A percentile compares a stretch with the other conserved stretches of the same genome.
Conservation (phyloP, 2,888 invertebrate species). For the Dascillus cervinus region DNA sequence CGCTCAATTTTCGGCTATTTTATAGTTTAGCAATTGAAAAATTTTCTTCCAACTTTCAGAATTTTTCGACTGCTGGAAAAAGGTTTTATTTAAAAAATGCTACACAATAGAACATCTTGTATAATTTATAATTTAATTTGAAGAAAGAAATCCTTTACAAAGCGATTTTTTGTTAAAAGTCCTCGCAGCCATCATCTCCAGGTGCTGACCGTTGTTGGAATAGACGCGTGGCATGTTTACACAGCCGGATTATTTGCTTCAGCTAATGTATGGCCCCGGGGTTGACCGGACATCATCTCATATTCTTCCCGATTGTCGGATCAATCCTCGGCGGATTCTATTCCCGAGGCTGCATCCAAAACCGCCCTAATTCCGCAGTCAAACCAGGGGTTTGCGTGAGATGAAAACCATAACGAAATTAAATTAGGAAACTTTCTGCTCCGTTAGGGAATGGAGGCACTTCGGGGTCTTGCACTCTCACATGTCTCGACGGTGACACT, state of each 20-base stretch:
- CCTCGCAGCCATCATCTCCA: not conserved
- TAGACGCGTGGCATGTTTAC: not conserved
- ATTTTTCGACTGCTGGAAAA: too few relatives aligned
- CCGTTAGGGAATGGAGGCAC: constrained; percentile 23
- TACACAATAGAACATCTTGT: too few relatives aligned
- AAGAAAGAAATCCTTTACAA: too few relatives aligned
- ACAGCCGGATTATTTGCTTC: constrained; percentile 12
- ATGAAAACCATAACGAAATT: constrained; percentile 31
- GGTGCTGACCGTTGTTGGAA: not conserved
- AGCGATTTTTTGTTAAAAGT: not conserved
- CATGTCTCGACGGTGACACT: constrained; percentile 10
- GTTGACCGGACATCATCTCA: constrained; percentile 16
- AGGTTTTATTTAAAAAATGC: too few relatives aligned
- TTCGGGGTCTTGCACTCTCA: constrained; percentile 12
- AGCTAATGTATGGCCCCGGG: constrained; percentile 11
- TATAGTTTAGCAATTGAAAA: too few relatives aligned
- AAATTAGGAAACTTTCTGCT: constrained; percentile 29
- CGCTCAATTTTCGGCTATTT: too few relatives aligned
- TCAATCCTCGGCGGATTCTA: constrained; percentile 19
- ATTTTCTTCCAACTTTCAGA: too few relatives aligned
- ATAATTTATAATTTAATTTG: too few relatives aligned
- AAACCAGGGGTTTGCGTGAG: constrained; percentile 26
- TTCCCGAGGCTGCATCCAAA: constrained; percentile 19
- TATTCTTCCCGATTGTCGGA: constrained; percentile 22
- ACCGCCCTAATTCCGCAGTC: constrained; percentile 25